Base-by-base conservation (phyloP, 1,140 invertebrate genomes). In the Ostrea denselamellosa region DNA sequence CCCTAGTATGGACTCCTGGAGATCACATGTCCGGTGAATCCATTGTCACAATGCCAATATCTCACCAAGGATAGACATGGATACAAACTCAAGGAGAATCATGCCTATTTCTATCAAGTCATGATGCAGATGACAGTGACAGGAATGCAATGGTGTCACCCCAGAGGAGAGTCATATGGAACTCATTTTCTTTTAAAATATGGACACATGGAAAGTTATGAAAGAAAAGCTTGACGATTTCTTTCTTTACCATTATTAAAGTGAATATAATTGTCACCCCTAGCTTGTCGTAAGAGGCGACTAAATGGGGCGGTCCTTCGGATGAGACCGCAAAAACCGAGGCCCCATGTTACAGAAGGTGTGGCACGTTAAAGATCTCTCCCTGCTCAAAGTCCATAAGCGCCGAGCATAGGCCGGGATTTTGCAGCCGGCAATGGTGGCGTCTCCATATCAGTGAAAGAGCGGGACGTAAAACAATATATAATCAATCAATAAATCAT, bases 101-200 rank as follows among this genome's bases (percentile, higher is more conserved):
- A 83, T 52, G 44, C 25, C 10, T 83, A 52, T 34, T 83, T 12
- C 81, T 83, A 83, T 83, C 81, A 83, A n/a, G 34, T 83, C 7
- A 83, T 83, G 81, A 83, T 34, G 22, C 81, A 83, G 44, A 44
- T 88, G 83, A 83, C 87, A 62, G 83, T 88, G 8, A 85, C 83
- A 28, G 87, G 87, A 25, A 8, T 85, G 19, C 65, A 85, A 17
- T 83, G 81, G 81, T 83, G 81, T 44, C 81, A 83, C 68, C 9
- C 68, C 68, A 14, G 68, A 71, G 68, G 68, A 82, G 8, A 14
- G 7, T 44, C 77, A 82, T 82, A 34, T 82, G n/a, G 77, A 82
- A 34, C 77, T 82, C n/a, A 9, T 82, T 9, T 28, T 7, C 9
- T 82, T 82, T 82, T n/a, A n/a, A n/a, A n/a, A 82, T 82, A 19